These are phyloP conservation scores for Dynastes maya DNA, from an alignment of 2,888 invertebrate genomes.

Conservation along the genomic window DNA sequence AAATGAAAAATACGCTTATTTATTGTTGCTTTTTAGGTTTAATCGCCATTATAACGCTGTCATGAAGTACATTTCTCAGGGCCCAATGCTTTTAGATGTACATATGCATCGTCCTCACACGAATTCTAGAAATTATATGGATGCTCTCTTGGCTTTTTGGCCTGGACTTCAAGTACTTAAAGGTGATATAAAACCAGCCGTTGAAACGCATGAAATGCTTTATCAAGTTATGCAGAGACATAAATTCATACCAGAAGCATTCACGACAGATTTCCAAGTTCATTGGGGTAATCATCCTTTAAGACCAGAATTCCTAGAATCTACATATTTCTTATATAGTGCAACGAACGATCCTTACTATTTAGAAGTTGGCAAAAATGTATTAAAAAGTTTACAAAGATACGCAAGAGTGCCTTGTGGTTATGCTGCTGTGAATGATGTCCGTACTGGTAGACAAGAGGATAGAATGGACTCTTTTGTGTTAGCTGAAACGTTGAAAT, in stretches of 20 bases:
- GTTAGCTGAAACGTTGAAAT: constrained; percentile 97
- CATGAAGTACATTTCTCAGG: constrained; percentile 97
- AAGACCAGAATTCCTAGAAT: constrained; percentile 97
- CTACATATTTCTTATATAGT: constrained; percentile 96
- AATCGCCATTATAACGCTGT: constrained; percentile 96
- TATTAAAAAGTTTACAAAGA: constrained; percentile 89
- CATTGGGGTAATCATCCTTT: constrained; percentile 99
- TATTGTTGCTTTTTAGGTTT: constrained; percentile 76
- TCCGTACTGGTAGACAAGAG: constrained; percentile 84
- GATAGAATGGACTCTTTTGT: constrained; percentile 99
- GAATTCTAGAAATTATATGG: constrained; percentile 97
- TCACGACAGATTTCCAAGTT: constrained; percentile 96
- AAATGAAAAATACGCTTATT: not conserved
- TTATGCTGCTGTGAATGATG: constrained; percentile 97
- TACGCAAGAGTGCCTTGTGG: constrained; percentile 96
- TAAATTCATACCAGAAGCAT: constrained; percentile 98
- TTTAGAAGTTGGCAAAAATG: constrained; percentile 91
- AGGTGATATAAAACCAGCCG: constrained; percentile 96
- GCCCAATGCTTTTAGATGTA: constrained; percentile 95
- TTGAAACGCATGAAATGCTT: constrained; percentile 99
- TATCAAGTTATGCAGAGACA: constrained; percentile 98
- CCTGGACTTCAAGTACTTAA: constrained; percentile 88
- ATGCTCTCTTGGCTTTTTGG: constrained; percentile 97
- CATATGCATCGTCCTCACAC: constrained; percentile 91
- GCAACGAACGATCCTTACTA: constrained; percentile 98